Evolutionary conservation across 2,888 invertebrate species (phyloP).

Genomic region (Cacoxenus indagator): DNA sequence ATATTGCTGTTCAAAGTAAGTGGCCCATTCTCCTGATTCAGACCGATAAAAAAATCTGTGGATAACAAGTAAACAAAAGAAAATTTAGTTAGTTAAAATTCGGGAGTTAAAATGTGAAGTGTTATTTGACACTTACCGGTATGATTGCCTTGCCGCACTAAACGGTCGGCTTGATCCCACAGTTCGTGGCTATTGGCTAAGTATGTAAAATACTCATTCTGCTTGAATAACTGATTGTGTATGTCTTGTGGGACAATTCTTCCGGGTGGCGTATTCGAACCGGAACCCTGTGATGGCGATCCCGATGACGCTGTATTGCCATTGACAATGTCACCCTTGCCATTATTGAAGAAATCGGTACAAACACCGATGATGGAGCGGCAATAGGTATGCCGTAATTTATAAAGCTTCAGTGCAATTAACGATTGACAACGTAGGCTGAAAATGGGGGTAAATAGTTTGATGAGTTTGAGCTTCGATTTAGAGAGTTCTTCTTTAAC

Average conservation of each 20-base stretch:
- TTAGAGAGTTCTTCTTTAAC: too few species aligned
- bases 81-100: too few species aligned
- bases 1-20: slow-evolving; percentile 90
- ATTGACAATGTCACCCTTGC: slow-evolving; percentile 72
- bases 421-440: slow-evolving; percentile 93
- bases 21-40: slow-evolving; percentile 89
- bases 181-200: slow-evolving; percentile 87
- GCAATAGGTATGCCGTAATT: slow-evolving; percentile 85
- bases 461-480: too few species aligned
- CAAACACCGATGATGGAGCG: slow-evolving; percentile 83
- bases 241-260: slow-evolving; percentile 73
- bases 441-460: slow-evolving; percentile 54
- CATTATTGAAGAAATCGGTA: slow-evolving; percentile 82
- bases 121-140: slow-evolving; percentile 75
- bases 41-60: slow-evolving; percentile 90
- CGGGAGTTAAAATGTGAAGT: neutral
- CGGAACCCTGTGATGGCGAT: slow-evolving; percentile 80
- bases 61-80: slow-evolving; percentile 41
- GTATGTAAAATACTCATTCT: slow-evolving; percentile 85
- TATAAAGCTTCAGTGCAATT: slow-evolving; percentile 88
- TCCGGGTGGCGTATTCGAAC: slow-evolving; percentile 72
- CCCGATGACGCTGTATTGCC: slow-evolving; percentile 84
- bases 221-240: slow-evolving; percentile 85
- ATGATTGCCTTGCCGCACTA: slow-evolving; percentile 82
- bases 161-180: slow-evolving; percentile 90